Evolutionary conservation across 1,140 invertebrate genomes (phyloP).

Genomic region (Dolichoris vasculosae): DNA sequence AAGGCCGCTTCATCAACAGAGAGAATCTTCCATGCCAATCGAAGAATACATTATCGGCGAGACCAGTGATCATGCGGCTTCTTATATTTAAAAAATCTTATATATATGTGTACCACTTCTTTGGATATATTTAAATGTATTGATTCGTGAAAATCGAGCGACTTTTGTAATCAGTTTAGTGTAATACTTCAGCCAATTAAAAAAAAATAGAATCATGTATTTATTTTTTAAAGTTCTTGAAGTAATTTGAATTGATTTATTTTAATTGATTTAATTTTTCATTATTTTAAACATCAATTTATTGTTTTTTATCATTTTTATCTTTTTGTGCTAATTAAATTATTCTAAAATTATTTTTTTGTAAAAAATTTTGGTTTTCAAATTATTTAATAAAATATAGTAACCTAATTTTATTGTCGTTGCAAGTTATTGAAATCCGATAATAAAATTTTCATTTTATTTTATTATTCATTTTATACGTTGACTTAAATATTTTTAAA

Average conservation of each 20-base stretch:
- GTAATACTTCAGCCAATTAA: not conserved
- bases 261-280: too few relatives aligned
- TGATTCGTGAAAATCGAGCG: not conserved
- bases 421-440: not conserved
- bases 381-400: too few relatives aligned
- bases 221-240: too few relatives aligned
- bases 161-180: not conserved
- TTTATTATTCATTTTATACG: not conserved
- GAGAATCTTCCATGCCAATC: constrained; percentile 45
- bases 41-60: not conserved
- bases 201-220: not conserved
- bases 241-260: too few relatives aligned
- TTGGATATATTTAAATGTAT: not conserved
- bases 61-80: not conserved
- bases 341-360: too few relatives aligned
- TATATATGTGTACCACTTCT: not conserved
- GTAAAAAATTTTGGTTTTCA: too few relatives aligned
- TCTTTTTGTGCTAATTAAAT: too few relatives aligned
- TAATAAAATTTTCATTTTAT: too few relatives aligned
- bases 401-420: not conserved
- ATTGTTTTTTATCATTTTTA: too few relatives aligned
- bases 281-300: too few relatives aligned
- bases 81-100: not conserved
- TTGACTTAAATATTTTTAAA: not conserved
- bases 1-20: constrained; percentile 55